These are phyloP conservation scores for Teleogryllus oceanicus DNA, from an alignment of 2,888 invertebrate species.

Conservation along the genomic window DNA sequence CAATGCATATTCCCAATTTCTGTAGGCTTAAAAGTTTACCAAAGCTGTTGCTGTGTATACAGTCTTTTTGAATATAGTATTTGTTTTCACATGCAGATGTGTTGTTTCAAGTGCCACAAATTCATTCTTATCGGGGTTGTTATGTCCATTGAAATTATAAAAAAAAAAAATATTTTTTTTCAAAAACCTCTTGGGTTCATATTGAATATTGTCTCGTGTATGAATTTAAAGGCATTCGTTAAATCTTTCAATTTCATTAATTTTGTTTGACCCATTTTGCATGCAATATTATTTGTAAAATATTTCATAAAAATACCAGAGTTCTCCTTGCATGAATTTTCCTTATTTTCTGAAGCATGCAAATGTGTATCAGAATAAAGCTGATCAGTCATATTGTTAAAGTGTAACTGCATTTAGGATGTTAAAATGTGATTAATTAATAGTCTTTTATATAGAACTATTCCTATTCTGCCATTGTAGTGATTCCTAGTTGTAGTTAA, in stretches of 20 bases:
- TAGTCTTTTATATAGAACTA: background rate
- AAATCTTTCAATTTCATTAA: no score
- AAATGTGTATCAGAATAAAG: background rate
- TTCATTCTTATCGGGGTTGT: no score
- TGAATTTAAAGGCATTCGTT: no score
- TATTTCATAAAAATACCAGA: background rate
- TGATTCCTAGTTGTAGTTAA: background rate
- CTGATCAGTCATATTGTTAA: background rate
- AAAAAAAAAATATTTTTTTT: no score
- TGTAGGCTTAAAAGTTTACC: background rate
- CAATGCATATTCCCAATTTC: background rate
- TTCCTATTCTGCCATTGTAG: background rate
- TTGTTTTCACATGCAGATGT: background rate
- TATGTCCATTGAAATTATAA: no score
- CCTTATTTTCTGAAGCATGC: background rate
- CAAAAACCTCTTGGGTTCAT: no score
- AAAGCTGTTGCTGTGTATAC: slow-evolving; percentile 7
- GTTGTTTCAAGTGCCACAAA: no score
- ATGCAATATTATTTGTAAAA: background rate
- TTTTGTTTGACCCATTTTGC: background rate
- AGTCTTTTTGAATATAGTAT: background rate
- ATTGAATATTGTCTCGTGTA: no score
- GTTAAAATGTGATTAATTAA: background rate
- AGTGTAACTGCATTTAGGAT: background rate
- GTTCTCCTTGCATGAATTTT: background rate